Evolutionary conservation across 2,797 vertebrate species (phyloP).

Genomic region (Parauchenoglanis punctatus): DNA sequence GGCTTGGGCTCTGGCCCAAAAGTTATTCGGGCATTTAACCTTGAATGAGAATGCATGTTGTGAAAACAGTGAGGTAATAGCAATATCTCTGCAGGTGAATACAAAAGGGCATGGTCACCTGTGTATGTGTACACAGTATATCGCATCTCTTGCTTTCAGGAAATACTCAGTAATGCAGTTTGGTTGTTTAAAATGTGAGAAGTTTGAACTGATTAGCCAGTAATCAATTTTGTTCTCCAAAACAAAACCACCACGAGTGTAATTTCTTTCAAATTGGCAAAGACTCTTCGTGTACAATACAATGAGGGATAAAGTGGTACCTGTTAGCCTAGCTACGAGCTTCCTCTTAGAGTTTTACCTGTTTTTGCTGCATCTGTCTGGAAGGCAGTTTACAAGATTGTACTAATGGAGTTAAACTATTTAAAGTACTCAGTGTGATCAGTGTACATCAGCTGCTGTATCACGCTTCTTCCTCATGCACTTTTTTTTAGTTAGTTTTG

Average conservation of each 20-base stretch:
- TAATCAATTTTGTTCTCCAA: not conserved
- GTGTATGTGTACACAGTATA: not conserved
- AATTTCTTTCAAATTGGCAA: not conserved
- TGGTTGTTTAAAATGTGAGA: not conserved
- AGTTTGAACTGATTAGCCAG: not conserved
- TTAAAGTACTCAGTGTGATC: not conserved
- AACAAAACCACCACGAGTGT: not conserved
- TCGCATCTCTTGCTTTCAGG: not conserved
- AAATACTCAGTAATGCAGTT: not conserved
- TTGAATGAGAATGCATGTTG: not conserved
- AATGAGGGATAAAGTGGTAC: not conserved
- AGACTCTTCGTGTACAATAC: not conserved
- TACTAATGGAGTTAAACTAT: not conserved
- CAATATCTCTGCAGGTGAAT: not conserved
- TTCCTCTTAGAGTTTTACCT: not conserved
- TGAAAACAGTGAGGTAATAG: not conserved
- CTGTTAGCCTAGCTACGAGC: not conserved
- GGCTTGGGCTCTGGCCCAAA: constrained; percentile 23
- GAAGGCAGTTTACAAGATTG: not conserved
- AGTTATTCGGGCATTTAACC: constrained; percentile 3
- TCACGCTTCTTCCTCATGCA: not conserved
- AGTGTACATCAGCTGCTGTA: not conserved
- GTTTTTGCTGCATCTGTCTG: not conserved
- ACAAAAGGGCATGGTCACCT: not conserved
- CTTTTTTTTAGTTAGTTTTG: not conserved